Conservation (phyloP, 2,888 invertebrate species). For the Ypsolopha sequella region DNA sequence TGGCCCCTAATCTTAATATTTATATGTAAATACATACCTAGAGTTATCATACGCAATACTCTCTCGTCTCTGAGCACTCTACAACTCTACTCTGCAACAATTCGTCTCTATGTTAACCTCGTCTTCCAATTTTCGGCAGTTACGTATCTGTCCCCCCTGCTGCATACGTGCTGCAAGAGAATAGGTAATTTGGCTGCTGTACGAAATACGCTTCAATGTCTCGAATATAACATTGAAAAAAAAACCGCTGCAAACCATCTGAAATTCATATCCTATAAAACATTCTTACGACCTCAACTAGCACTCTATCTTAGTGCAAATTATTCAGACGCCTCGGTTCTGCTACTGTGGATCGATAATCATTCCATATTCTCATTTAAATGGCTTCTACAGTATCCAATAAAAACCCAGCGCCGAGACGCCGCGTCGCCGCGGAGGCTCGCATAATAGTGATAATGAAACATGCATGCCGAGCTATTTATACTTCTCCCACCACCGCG, state of each 20-base stretch:
- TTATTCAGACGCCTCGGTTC: constrained; percentile 19
- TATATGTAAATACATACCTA: no score
- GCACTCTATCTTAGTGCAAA: constrained; percentile 20
- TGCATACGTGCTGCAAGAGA: no score
- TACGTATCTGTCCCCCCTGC: no score
- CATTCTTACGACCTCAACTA: constrained; percentile 13
- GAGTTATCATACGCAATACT: no score
- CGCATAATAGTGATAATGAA: constrained; percentile 47
- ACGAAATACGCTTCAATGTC: no score
- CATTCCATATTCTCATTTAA: constrained; percentile 52
- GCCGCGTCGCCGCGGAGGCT: constrained; percentile 28
- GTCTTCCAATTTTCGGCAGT: no score
- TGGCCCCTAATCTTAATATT: no score
- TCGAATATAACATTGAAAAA: no score
- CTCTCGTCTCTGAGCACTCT: no score
- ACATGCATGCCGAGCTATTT: constrained; percentile 26
- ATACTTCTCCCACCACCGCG: neutral
- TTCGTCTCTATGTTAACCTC: no score
- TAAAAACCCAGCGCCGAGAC: constrained; percentile 30
- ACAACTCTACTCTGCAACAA: no score
- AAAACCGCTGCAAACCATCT: neutral
- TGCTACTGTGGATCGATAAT: constrained; percentile 32
- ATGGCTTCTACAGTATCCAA: constrained; percentile 22
- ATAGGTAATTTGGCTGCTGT: no score
- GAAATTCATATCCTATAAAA: constrained; percentile 13